These are phyloP conservation scores for Salmo trutta DNA, from an alignment of 2,797 vertebrate species.

Conservation along the genomic window DNA sequence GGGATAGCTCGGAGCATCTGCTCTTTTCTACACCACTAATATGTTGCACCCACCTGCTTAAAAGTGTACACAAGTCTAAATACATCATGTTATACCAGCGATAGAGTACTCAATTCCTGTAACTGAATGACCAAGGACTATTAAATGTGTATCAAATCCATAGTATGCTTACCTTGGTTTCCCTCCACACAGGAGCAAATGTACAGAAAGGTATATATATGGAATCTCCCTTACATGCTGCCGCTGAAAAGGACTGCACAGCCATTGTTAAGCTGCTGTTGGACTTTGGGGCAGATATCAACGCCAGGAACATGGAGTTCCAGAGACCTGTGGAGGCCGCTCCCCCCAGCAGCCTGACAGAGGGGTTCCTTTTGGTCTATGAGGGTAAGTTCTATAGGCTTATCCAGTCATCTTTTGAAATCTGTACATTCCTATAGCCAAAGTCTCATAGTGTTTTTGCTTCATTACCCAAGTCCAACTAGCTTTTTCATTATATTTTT, in stretches of 20 bases:
- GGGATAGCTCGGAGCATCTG: neutral
- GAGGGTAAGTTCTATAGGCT: conserved; percentile 79
- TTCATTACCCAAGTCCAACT: neutral
- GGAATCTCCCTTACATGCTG: conserved; percentile 90
- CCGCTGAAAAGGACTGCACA: conserved; percentile 84
- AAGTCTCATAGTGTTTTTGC: neutral
- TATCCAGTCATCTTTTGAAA: neutral
- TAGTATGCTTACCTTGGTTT: neutral
- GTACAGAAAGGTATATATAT: conserved; percentile 88
- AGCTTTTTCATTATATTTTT: neutral
- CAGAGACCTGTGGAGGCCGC: conserved; percentile 88
- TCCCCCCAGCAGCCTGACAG: conserved; percentile 84
- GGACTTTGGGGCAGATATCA: conserved; percentile 93
- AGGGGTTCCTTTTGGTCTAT: conserved; percentile 84
- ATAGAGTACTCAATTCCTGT: neutral
- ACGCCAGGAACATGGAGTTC: conserved; percentile 85
- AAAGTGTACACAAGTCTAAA: neutral
- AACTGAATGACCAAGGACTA: neutral
- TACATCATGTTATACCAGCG: neutral
- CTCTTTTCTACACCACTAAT: neutral
- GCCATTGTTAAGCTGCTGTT: conserved; percentile 86
- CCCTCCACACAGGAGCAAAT: conserved; percentile 80
- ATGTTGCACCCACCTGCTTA: neutral
- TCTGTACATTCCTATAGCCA: neutral
- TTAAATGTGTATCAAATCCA: neutral